Conservation (phyloP, 2,113 vertebrate species). For the Cyprinus carpio region DNA sequence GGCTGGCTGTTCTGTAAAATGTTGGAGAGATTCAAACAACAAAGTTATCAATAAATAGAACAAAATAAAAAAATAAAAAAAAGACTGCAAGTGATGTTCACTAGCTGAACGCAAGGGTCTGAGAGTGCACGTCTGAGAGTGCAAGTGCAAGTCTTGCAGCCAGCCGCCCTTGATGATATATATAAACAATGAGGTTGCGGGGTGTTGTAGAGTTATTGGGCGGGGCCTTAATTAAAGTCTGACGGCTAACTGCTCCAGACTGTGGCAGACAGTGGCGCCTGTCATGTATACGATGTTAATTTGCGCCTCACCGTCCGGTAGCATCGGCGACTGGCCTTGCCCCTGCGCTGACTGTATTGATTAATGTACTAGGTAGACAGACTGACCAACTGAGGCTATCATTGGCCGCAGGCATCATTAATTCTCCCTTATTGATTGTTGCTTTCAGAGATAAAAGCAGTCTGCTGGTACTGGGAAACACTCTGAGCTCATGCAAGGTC, state of each 20-base stretch:
- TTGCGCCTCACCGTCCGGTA: conserved; percentile 90
- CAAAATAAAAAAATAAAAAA: no score
- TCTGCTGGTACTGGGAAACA: conserved; percentile 99
- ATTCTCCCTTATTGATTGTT: conserved; percentile 99
- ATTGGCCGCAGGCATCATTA: conserved; percentile 99
- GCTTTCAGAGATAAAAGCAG: conserved; percentile 99
- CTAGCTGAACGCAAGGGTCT: no score
- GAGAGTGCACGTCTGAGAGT: no score
- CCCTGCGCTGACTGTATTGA: conserved; percentile 95
- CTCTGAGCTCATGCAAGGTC: conserved; percentile 93
- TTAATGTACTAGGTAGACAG: conserved; percentile 98
- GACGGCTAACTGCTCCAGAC: conserved; percentile 71
- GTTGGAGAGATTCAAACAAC: no score
- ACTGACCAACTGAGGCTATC: conserved; percentile 99
- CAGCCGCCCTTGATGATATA: no score
- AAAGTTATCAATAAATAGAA: no score
- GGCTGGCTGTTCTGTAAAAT: no score
- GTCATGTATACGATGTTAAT: conserved; percentile 98
- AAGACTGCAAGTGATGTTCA: no score
- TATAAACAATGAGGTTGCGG: conserved; percentile 71
- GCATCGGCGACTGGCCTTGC: conserved; percentile 96
- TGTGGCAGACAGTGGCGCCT: conserved; percentile 77
- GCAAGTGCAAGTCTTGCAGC: no score
- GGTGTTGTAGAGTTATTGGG: conserved; percentile 56
- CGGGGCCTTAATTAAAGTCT: conserved; percentile 74